These are phyloP conservation scores for Scaptodrosophila latifasciaeformis DNA, from an alignment of 2,888 invertebrate genomes.

Conservation along the genomic window DNA sequence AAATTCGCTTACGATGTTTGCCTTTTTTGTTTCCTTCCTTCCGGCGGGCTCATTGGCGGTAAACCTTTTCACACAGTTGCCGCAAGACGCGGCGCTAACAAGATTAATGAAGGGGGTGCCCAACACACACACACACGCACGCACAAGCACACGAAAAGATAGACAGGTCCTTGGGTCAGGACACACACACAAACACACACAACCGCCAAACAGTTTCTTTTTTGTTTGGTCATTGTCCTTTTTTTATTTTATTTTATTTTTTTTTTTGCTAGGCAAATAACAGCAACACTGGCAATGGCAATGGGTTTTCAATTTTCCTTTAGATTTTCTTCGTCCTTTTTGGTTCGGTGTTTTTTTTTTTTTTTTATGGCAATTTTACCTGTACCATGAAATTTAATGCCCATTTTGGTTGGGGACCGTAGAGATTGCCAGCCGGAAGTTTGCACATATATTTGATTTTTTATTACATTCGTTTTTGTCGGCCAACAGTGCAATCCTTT, in stretches of 20 bases:
- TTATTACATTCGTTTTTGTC: constrained; percentile 37
- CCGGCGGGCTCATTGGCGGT: neutral
- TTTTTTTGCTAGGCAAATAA: constrained; percentile 64
- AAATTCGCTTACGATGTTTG: neutral
- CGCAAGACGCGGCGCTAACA: constrained; percentile 55
- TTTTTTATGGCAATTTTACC: neutral
- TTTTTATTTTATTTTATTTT: too few species aligned
- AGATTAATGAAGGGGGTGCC: constrained; percentile 65
- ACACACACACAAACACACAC: constrained; percentile 18
- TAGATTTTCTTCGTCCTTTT: neutral
- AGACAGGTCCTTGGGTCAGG: constrained; percentile 38
- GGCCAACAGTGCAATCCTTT: too few species aligned
- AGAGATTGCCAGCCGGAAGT: constrained; percentile 44
- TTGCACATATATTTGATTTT: constrained; percentile 55
- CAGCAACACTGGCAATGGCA: neutral
- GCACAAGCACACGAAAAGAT: constrained; percentile 29
- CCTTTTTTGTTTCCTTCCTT: neutral
- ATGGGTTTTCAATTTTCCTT: neutral
- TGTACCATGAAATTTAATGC: constrained; percentile 3
- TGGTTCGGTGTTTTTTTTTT: neutral
- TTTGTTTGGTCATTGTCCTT: constrained; percentile 66
- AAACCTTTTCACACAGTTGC: constrained; percentile 20
- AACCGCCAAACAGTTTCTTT: constrained; percentile 42
- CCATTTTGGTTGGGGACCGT: neutral
- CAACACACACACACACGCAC: constrained; percentile 19